Conservation (phyloP, 1,140 invertebrate genomes). For the Temnothorax longispinosus region DNA sequence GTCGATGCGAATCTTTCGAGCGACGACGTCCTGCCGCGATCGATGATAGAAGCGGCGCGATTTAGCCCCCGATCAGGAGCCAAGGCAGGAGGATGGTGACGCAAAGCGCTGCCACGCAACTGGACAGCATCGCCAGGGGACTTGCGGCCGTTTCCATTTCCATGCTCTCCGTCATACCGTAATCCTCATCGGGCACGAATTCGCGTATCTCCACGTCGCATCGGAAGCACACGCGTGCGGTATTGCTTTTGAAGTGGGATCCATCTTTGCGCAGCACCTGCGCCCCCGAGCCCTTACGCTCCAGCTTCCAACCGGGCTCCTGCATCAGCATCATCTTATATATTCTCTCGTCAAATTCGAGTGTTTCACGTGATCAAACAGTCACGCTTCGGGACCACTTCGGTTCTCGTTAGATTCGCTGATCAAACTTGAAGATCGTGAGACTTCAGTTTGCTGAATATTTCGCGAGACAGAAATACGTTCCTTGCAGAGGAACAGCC, state of each 20-base stretch:
- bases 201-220: conserved; percentile 86
- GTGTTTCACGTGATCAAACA: conserved; percentile 11
- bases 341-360: conserved; percentile 54
- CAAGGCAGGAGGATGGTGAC: conserved; percentile 84
- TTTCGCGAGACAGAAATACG: background rate
- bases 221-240: conserved; percentile 83
- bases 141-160: conserved; percentile 79
- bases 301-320: conserved; percentile 85
- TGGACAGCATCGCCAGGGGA: conserved; percentile 84
- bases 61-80: conserved; percentile 83
- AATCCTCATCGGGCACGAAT: conserved; percentile 83
- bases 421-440: background rate
- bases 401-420: background rate
- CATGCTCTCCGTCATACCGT: conserved; percentile 65
- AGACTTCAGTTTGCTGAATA: background rate
- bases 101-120: conserved; percentile 83
- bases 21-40: background rate
- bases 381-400: background rate
- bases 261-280: conserved; percentile 83
- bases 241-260: conserved; percentile 74
- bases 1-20: background rate
- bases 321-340: conserved; percentile 80
- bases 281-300: conserved; percentile 83
- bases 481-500: background rate
- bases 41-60: background rate